These are phyloP conservation scores for Atrichornis clamosus DNA, from an alignment of 2,113 vertebrate species.

Conservation along the genomic window DNA sequence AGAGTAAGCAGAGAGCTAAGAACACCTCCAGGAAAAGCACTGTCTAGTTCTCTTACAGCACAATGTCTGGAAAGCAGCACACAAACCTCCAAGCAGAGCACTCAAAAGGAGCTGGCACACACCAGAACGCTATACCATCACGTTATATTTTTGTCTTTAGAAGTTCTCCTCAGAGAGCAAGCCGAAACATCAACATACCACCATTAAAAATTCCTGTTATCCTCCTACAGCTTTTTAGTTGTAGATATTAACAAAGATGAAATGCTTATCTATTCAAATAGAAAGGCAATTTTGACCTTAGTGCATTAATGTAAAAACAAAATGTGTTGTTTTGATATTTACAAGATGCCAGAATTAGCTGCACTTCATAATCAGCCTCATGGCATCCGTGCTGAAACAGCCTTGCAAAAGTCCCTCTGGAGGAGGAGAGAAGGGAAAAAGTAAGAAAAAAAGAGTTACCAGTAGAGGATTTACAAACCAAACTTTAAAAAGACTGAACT, in stretches of 20 bases:
- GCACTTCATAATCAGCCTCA: background rate
- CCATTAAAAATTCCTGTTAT: background rate
- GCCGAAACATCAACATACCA: background rate
- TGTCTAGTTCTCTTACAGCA: background rate
- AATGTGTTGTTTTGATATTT: constrained; percentile 24
- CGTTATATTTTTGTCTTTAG: background rate
- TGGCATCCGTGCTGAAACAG: background rate
- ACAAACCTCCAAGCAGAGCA: background rate
- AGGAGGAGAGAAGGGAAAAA: background rate
- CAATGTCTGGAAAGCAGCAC: background rate
- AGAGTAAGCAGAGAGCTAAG: background rate
- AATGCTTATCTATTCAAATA: constrained; percentile 2
- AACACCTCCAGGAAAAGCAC: background rate
- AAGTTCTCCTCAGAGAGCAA: background rate
- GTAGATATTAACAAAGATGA: background rate
- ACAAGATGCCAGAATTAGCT: constrained; percentile 25
- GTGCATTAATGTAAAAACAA: background rate
- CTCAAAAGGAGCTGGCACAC: background rate
- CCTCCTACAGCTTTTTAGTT: background rate
- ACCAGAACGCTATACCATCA: background rate
- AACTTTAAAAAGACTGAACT: background rate
- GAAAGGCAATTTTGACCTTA: background rate
- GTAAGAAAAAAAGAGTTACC: background rate
- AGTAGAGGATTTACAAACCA: background rate
- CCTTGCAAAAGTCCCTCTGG: background rate